These are phyloP conservation scores for Stegodyphus mimosarum DNA, from an alignment of 1,140 invertebrate species.

Conservation along the genomic window DNA sequence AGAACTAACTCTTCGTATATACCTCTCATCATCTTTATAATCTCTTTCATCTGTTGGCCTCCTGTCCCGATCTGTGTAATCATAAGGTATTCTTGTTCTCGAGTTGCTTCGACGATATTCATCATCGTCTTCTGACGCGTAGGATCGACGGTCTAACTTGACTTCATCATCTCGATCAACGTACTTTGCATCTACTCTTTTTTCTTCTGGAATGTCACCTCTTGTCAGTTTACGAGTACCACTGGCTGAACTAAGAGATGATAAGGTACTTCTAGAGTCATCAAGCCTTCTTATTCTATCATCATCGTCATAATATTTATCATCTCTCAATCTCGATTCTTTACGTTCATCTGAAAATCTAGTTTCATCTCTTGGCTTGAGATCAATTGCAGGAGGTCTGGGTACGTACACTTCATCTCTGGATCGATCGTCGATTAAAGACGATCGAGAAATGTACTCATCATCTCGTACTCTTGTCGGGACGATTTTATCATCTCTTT, in stretches of 20 bases:
- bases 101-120: conserved; percentile 6
- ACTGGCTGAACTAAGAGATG: too few relatives aligned
- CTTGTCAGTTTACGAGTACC: not conserved
- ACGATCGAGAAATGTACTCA: not conserved
- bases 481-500: not conserved
- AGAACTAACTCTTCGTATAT: not conserved
- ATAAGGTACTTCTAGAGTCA: not conserved
- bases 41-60: not conserved
- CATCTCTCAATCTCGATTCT: not conserved
- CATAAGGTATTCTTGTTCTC: not conserved
- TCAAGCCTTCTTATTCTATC: not conserved
- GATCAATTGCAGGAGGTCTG: not conserved
- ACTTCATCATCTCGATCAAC: conserved; percentile 11
- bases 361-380: not conserved
- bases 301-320: not conserved
- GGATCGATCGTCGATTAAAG: not conserved
- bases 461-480: not conserved
- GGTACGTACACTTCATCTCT: not conserved
- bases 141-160: conserved; percentile 12
- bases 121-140: conserved; percentile 24
- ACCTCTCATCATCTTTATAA: not conserved
- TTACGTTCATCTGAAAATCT: not conserved
- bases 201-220: not conserved
- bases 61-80: not conserved
- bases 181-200: not conserved